Percentiles rank a stretch among this genome's conserved stretches.
phyloP scores from a whole-genome alignment of 2,888 invertebrate genomes.

The Pyrocoelia pectoralis region DNA sequence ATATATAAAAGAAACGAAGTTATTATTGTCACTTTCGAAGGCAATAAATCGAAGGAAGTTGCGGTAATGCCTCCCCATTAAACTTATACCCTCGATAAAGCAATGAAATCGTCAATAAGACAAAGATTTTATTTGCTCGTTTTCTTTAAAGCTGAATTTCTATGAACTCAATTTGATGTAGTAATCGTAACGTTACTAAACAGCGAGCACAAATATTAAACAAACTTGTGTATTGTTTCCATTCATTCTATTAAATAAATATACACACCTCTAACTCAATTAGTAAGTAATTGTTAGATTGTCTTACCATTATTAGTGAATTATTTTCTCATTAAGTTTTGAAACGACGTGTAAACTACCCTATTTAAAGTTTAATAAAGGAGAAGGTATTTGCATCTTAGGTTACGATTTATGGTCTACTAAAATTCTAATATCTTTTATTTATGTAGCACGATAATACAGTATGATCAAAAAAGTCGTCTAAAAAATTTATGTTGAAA shows the following conservation, averaged over 20 bases:
- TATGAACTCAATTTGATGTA: not conserved
- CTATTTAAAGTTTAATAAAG: slow-evolving; percentile 35
- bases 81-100: not conserved
- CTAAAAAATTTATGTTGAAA: too few species aligned
- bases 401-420: slow-evolving; percentile 31
- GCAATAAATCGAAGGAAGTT: not conserved
- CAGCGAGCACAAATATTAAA: too few species aligned
- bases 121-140: not conserved
- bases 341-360: slow-evolving; percentile 9
- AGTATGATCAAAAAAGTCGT: too few species aligned
- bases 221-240: too few species aligned
- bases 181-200: not conserved
- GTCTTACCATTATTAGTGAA: slow-evolving; percentile 22
- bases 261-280: too few species aligned
- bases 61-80: not conserved
- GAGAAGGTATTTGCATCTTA: slow-evolving; percentile 36
- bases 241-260: too few species aligned
- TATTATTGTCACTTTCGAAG: not conserved
- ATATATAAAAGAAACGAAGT: not conserved
- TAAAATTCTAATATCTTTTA: too few species aligned
- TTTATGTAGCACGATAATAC: too few species aligned
- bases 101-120: slow-evolving; percentile 1
- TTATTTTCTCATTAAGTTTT: slow-evolving; percentile 28
- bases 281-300: too few species aligned
- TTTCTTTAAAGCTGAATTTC: not conserved